Evolutionary conservation across 2,888 invertebrate species (phyloP), one percentile per base, ranked within the genome.

Genomic region (Thysanoteuthis rhombus): DNA sequence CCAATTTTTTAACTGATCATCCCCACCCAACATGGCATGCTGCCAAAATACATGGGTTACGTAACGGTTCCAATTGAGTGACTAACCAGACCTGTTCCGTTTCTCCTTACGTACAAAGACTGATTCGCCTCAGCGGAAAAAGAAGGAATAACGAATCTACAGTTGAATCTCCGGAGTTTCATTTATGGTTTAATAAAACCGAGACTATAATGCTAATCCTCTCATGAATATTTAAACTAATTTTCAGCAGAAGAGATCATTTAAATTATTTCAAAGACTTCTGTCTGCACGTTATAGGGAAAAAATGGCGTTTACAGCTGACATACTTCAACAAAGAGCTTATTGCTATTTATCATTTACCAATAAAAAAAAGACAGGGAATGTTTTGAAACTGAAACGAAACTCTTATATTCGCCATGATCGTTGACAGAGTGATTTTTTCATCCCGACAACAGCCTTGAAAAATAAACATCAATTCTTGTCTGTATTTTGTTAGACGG

Each of bases 331-430:
- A n/a, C 75, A 75, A 32, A n/a, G 32, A 75, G 32, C 32, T 75
- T 75, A 75, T n/a, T 75, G 75, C 75, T n/a, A 75, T 75, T 75
- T 75, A 75, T 75, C n/a, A 75, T 75, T 75, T n/a, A 75, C 75
- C 75, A 75, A 75, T 75, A 32, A 75, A 75, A 75, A n/a, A 32
- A 12, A 75, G 32, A 19, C 32, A 12, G 10, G n/a, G 52, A 25
- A 58, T 22, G 22, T 22, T 25, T 58, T 58, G 25, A 58, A 75
- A n/a, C 32, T 8, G n/a, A 75, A 75, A 75, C 32, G 75, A 75
- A n/a, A n/a, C 75, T n/a, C 32, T 75, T n/a, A 58, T 28, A 58
- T 58, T 8, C n/a, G 75, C 19, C 75, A 75, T 32, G 75, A 12
- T 12, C 75, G 25, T 25, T 28, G 58, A 58, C 58, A 28, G 25